Evolutionary conservation across 1,140 invertebrate genomes (phyloP), one percentile per base, ranked within the genome.

Genomic region (Nautilus pompilius): DNA sequence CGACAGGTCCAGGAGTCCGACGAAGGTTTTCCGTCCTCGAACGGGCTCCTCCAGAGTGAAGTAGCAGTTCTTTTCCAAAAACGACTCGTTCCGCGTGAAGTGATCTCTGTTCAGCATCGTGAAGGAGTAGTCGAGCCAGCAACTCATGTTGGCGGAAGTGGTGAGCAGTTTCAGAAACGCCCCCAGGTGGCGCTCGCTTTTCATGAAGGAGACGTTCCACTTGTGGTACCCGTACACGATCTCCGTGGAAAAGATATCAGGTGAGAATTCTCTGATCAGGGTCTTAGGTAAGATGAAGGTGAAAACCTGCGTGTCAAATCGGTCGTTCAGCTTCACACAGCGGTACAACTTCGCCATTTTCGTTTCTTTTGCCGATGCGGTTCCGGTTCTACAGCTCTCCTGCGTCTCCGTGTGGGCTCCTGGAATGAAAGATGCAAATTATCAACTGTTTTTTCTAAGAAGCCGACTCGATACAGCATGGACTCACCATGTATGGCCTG

Each of bases 121-220:
- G 79, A 94, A 92, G 20, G 89, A 89, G 74, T 91, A 93, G 80
- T 94, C 92, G 41, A 92, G 89, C 74, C 68, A 72, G 29, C 71
- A 73, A 5, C 68, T 67, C 82, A 92, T 88, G 2, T 82, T 89
- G 63, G 90, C 87, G 55, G 89, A 89, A 2, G 89, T 87, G 63
- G 88, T 90, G 24, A 89, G 86, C 87, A 92, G 90, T 36, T 92
- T 90, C 60, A 93, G 84, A 76, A 91, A 93, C 8, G 92, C 90
- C 3, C 91, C 92, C 68, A 93, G 80, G 68, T 91, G 88, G 76
- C 90, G 90, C 74, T 93, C 91, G 30, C 88, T 89, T 22, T 90
- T 86, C 0, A 88, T 89, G 80, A 93, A 92, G 2, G 90, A 90
- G 57, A 93, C 89, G n/a, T 90, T 90, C 92, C 92, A 95, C 83